Conservation (phyloP, 1,140 invertebrate genomes). For the Streblospio benedicti region DNA sequence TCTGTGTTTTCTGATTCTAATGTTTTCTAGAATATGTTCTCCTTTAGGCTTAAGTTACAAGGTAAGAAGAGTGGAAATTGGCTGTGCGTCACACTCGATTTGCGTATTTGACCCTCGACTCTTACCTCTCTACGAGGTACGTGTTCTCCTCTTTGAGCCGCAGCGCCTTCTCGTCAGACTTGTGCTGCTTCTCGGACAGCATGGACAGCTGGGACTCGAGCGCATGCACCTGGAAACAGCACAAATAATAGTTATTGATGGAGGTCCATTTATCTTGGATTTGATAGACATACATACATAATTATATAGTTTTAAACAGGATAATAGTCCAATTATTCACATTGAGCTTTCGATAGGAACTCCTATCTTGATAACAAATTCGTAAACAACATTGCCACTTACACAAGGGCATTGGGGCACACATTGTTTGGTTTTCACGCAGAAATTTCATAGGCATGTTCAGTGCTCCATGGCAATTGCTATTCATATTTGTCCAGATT, state of each 20-base stretch:
- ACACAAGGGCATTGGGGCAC: conserved; percentile 50
- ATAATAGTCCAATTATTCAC: no score
- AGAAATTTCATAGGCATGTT: conserved; percentile 39
- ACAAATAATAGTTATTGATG: conserved; percentile 10
- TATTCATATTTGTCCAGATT: no score
- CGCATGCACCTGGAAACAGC: conserved; percentile 63
- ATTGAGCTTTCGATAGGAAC: no score
- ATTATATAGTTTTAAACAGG: no score
- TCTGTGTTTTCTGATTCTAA: no score
- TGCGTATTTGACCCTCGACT: not conserved
- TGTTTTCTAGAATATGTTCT: no score
- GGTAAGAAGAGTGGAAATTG: not conserved
- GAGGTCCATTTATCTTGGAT: no score
- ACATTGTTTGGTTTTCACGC: conserved; percentile 78
- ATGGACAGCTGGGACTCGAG: conserved; percentile 81
- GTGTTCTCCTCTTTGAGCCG: conserved; percentile 83
- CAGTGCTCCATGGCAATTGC: conserved; percentile 53
- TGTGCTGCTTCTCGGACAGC: conserved; percentile 72
- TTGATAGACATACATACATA: no score
- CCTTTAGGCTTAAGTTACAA: no score
- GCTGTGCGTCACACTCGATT: not conserved
- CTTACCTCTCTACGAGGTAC: conserved; percentile 64
- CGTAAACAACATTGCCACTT: conserved; percentile 30
- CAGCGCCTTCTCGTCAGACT: conserved; percentile 74
- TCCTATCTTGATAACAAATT: conserved; percentile 43